Conservation (phyloP, 1,140 invertebrate species). For the Gonioctena quinquepunctata region DNA sequence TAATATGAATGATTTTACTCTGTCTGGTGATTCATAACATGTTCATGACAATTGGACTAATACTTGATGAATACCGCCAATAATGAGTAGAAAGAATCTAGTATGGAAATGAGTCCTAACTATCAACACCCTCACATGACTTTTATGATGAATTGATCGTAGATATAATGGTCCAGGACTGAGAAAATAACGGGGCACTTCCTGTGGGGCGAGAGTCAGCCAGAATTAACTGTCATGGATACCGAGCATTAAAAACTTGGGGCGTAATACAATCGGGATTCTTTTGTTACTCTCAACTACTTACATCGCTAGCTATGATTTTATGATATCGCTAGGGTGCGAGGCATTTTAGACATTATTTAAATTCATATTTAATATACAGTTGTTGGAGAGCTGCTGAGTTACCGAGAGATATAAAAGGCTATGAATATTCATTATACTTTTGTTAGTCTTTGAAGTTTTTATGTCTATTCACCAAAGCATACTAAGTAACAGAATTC, state of each 20-base stretch:
- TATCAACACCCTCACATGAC: slow-evolving; percentile 46
- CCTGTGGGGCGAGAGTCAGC: slow-evolving; percentile 38
- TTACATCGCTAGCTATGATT: slow-evolving; percentile 43
- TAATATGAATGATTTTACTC: too few species aligned
- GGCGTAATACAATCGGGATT: slow-evolving; percentile 39
- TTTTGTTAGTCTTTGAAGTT: slow-evolving; percentile 26
- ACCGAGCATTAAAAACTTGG: slow-evolving; percentile 44
- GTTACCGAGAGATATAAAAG: slow-evolving; percentile 22
- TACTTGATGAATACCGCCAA: too few species aligned
- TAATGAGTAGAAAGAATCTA: too few species aligned
- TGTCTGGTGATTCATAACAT: too few species aligned
- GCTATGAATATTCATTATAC: slow-evolving; percentile 34
- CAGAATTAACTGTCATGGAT: slow-evolving; percentile 52
- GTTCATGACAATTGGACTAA: too few species aligned
- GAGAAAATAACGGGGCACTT: slow-evolving; percentile 41
- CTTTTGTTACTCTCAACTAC: slow-evolving; percentile 46
- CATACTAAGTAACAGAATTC: slow-evolving; percentile 14
- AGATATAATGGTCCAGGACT: slow-evolving; percentile 47
- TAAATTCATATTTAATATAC: slow-evolving; percentile 49
- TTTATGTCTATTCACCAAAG: slow-evolving; percentile 13
- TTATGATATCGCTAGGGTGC: slow-evolving; percentile 36
- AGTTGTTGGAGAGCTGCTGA: slow-evolving; percentile 15
- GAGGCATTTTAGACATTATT: slow-evolving; percentile 34
- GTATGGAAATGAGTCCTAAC: slow-evolving; percentile 10
- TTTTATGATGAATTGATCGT: slow-evolving; percentile 47